A percentile compares a stretch with the other conserved stretches of the same genome.
These are phyloP conservation scores for Petrocephalus schoutedeni DNA, from an alignment of 2,797 vertebrate species.

Conservation along the genomic window DNA sequence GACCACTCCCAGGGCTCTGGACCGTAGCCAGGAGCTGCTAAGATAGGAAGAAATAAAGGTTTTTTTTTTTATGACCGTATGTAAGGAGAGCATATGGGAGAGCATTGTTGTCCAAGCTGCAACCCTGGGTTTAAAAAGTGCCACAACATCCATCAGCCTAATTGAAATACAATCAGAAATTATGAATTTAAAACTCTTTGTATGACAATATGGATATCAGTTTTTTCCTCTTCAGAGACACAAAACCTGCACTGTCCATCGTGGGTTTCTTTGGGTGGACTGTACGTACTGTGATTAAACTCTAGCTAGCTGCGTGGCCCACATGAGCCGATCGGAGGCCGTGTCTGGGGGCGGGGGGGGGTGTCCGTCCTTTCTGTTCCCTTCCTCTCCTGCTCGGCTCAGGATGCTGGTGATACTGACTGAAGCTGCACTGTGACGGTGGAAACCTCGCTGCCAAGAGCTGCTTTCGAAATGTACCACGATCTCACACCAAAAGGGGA, in stretches of 20 bases:
- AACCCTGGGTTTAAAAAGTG: not conserved
- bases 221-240: not conserved
- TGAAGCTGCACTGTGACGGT: slow-evolving; percentile 80
- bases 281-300: slow-evolving; percentile 11
- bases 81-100: not conserved
- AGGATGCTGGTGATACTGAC: slow-evolving; percentile 36
- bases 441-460: slow-evolving; percentile 72
- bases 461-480: slow-evolving; percentile 61
- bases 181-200: not conserved
- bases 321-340: not conserved
- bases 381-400: slow-evolving; percentile 61
- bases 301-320: not conserved
- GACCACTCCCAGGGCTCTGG: not conserved
- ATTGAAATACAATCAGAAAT: not conserved
- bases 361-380: slow-evolving; percentile 58
- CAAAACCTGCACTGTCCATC: not conserved
- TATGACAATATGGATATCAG: not conserved
- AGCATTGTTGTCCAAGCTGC: not conserved
- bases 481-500: slow-evolving; percentile 58
- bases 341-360: slow-evolving; percentile 30
- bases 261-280: not conserved
- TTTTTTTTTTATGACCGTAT: not conserved
- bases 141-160: not conserved
- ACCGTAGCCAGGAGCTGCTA: not conserved
- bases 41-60: not conserved